phyloP scores from a whole-genome alignment of 2,888 invertebrate species.

The Eupithecia vulgata region DNA sequence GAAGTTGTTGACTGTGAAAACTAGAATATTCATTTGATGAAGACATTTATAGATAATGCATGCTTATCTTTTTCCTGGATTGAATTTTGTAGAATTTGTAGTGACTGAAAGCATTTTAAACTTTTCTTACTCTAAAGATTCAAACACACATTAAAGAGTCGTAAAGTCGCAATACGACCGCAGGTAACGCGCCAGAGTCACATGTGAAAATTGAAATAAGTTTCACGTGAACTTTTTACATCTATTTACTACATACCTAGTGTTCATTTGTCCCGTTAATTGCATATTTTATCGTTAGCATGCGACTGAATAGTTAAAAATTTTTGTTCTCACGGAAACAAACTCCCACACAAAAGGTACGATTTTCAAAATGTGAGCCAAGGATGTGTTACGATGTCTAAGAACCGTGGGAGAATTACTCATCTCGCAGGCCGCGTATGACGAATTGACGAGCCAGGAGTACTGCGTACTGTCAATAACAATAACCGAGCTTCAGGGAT shows the following conservation, averaged over 20 bases:
- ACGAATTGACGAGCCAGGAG: conserved; percentile 55
- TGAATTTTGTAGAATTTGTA: not conserved
- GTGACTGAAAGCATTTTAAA: not conserved
- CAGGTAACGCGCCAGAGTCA: conserved; percentile 10
- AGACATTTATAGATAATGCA: not conserved
- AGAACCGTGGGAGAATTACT: conserved; percentile 74
- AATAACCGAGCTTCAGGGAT: conserved; percentile 56
- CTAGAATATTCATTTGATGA: not conserved
- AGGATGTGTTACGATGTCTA: conserved; percentile 73
- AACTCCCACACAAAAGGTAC: conserved; percentile 77
- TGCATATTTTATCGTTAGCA: conserved; percentile 41
- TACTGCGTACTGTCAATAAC: conserved; percentile 58
- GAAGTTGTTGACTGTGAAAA: not conserved
- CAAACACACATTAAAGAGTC: not conserved
- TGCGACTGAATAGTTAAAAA: conserved; percentile 60
- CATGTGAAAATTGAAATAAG: conserved; percentile 11
- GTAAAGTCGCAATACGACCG: not conserved
- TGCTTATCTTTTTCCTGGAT: not conserved
- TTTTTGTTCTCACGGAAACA: conserved; percentile 78
- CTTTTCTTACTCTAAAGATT: not conserved
- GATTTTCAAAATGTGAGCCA: conserved; percentile 80
- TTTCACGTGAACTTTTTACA: conserved; percentile 12
- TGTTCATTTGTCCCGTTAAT: conserved; percentile 34
- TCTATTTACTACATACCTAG: conserved; percentile 15
- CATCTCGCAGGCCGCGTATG: conserved; percentile 59